Evolutionary conservation across 2,113 vertebrate genomes (phyloP).

Genomic region (Albula goreensis): DNA sequence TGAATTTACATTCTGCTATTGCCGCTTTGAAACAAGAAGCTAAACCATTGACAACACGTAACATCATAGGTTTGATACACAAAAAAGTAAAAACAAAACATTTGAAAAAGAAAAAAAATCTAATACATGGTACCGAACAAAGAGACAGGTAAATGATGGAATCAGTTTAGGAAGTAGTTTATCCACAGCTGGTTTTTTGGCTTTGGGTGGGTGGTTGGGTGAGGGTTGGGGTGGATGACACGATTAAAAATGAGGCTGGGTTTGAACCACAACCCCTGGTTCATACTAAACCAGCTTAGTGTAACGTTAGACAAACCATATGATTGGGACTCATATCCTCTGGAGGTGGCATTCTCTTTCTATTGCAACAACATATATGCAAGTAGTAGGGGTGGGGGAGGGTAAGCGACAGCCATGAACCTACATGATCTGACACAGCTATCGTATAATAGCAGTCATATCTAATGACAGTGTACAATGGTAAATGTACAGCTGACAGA

Average conservation of each 20-base stretch:
- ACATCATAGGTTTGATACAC: constrained; percentile 87
- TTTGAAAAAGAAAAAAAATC: neutral
- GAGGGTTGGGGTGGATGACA: neutral
- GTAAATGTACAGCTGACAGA: constrained; percentile 59
- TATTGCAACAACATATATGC: neutral
- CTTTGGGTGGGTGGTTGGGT: neutral
- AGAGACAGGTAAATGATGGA: constrained; percentile 22
- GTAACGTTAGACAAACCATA: neutral
- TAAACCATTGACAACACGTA: constrained; percentile 91
- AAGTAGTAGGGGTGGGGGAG: constrained; percentile 52
- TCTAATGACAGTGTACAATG: constrained; percentile 72
- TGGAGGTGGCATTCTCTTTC: neutral
- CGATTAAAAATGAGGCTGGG: constrained; percentile 1
- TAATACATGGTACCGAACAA: constrained; percentile 28
- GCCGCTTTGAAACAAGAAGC: constrained; percentile 88
- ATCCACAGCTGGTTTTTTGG: neutral
- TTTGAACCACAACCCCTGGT: neutral
- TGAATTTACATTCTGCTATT: constrained; percentile 91
- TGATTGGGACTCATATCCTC: neutral
- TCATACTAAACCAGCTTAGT: neutral
- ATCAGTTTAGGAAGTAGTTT: neutral
- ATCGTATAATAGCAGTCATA: constrained; percentile 64
- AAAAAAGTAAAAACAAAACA: constrained; percentile 67
- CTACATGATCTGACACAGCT: constrained; percentile 35
- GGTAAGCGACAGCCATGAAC: constrained; percentile 32